Evolutionary conservation across 2,113 vertebrate species (phyloP).

Genomic region (Esox niger): DNA sequence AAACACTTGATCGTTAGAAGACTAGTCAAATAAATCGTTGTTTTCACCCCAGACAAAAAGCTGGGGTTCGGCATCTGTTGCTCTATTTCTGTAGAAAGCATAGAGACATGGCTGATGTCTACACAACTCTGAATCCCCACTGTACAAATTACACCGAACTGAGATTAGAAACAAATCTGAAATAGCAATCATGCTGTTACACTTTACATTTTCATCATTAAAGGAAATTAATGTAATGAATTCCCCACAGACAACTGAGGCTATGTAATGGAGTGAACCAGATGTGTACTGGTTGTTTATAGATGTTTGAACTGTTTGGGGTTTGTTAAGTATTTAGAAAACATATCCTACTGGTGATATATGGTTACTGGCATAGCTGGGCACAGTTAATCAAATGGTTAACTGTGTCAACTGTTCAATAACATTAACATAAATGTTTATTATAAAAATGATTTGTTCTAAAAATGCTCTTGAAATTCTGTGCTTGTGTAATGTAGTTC

Average conservation of each 20-base stretch:
- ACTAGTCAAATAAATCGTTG: slow-evolving; percentile 26
- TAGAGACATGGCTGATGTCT: slow-evolving; percentile 32
- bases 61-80: slow-evolving; percentile 35
- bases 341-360: slow-evolving; percentile 32
- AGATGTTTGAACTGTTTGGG: too few species aligned
- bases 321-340: slow-evolving; percentile 18
- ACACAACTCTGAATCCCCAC: slow-evolving; percentile 44
- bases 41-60: slow-evolving; percentile 13
- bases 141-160: slow-evolving; percentile 52
- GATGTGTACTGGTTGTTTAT: slow-evolving; percentile 42
- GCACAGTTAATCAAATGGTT: too few species aligned
- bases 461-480: too few species aligned
- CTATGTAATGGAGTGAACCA: slow-evolving; percentile 35
- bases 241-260: slow-evolving; percentile 43
- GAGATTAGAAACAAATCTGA: slow-evolving; percentile 50
- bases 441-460: too few species aligned
- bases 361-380: slow-evolving; percentile 15
- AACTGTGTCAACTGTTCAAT: too few species aligned
- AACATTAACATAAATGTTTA: too few species aligned
- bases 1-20: background rate
- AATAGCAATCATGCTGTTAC: slow-evolving; percentile 55
- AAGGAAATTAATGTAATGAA: slow-evolving; percentile 66
- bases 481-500: too few species aligned
- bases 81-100: slow-evolving; percentile 26
- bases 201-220: slow-evolving; percentile 57